Base-by-base conservation (phyloP, 2,113 vertebrate species). In the Lagopus leucura region DNA sequence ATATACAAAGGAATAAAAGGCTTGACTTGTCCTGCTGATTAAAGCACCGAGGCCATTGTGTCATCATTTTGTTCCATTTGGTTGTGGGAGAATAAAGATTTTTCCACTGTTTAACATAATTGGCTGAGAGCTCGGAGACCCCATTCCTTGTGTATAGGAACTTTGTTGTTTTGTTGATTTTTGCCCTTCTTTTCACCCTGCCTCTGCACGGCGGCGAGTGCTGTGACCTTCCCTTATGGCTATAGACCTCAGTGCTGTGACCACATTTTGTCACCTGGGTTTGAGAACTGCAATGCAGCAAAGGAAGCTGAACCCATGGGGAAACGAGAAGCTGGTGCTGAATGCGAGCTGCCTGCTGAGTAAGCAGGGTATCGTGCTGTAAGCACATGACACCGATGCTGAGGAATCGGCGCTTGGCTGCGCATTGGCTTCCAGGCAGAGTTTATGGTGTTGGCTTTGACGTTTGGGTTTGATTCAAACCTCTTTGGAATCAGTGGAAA, bases 1-100 rank as follows among this genome's bases (percentile, higher is more conserved):
- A 96, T 95, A 94, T 92, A 97, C 96, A 97, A 95, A 96, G 94
- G 95, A 97, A 97, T 96, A 97, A 97, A 97, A 97, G 93, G 94
- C 96, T 96, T 95, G 96, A 95, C 94, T 97, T 95, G 66, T 66
- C 91, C 94, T 97, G 94, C 96, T 98, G 97, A 97, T 97, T 96
- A 97, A 98, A 96, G 95, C 83, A 91, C 57, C 77, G 45, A 94
- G 94, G 91, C 89, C 70, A 0, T 95, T 71, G n/a, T 88, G 87
- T 85, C 95, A 96, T 97, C 92, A 82, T 92, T 96, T 96, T 93
- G 92, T 66, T 96, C 82, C 90, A 70, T 92, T 87, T 87, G 86
- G 84, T 96, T 85, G 66, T 69, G 42, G 86, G 72, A 77, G 82
- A 94, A 96, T 96, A 95, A 97, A 97, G 94, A 75, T 93, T 96